Percentiles rank a stretch among this genome's conserved stretches.
phyloP scores from a whole-genome alignment of 2,888 invertebrate genomes.

The Cephus rjabovi region DNA sequence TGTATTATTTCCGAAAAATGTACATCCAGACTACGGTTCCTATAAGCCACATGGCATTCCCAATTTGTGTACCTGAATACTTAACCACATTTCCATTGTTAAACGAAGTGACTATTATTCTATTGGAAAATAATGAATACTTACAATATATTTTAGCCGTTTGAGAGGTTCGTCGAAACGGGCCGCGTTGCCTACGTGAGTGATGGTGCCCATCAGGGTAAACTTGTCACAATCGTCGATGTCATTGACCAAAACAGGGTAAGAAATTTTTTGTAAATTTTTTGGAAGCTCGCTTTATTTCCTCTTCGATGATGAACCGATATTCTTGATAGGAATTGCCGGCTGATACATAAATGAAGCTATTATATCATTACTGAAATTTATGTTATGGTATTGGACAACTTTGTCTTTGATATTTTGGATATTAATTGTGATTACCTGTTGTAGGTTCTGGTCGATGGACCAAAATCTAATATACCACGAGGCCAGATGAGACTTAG shows the following conservation, averaged over 20 bases:
- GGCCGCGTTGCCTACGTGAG: slow-evolving; percentile 97
- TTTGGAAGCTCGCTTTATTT: slow-evolving; percentile 11
- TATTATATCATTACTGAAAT: slow-evolving; percentile 58
- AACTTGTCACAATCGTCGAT: slow-evolving; percentile 94
- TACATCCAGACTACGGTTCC: not conserved
- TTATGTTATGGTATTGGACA: slow-evolving; percentile 13
- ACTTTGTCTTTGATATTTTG: not conserved
- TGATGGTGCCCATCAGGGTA: slow-evolving; percentile 90
- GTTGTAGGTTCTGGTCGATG: slow-evolving; percentile 89
- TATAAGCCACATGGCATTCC: not conserved
- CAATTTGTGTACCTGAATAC: not conserved
- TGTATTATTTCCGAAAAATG: not conserved
- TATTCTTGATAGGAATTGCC: slow-evolving; percentile 80
- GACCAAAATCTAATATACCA: slow-evolving; percentile 86
- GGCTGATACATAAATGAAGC: slow-evolving; percentile 78
- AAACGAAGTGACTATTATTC: not conserved
- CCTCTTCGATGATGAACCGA: slow-evolving; percentile 69
- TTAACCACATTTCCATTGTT: not conserved
- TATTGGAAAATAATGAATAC: not conserved
- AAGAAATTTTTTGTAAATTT: slow-evolving; percentile 48
- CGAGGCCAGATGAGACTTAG: slow-evolving; percentile 85
- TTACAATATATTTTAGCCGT: slow-evolving; percentile 73
- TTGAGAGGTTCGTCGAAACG: slow-evolving; percentile 94
- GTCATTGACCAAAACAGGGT: slow-evolving; percentile 97
- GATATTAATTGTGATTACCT: slow-evolving; percentile 17